Evolutionary conservation across 2,888 invertebrate genomes (phyloP).

Genomic region (Tuta absoluta): DNA sequence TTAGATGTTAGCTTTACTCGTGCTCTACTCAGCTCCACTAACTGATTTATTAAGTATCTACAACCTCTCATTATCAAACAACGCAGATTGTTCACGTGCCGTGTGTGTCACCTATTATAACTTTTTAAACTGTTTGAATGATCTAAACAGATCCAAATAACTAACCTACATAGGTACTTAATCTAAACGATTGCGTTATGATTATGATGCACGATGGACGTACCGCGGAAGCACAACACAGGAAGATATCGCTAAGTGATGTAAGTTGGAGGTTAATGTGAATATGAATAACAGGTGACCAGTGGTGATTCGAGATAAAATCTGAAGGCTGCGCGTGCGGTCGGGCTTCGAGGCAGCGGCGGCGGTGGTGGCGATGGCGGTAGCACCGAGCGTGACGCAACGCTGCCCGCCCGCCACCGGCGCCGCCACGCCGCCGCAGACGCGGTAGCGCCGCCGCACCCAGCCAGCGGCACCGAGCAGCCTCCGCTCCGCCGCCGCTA

Average conservation of each 20-base stretch:
- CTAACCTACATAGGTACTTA: not conserved
- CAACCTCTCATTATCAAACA: too few species aligned
- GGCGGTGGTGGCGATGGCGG: slow-evolving; percentile 38
- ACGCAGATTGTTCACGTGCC: too few species aligned
- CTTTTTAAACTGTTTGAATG: too few species aligned
- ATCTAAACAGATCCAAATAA: not conserved
- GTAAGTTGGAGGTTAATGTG: slow-evolving; percentile 70
- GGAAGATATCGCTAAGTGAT: slow-evolving; percentile 62
- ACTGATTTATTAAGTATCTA: too few species aligned
- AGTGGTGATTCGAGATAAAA: slow-evolving; percentile 60
- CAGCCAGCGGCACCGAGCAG: slow-evolving; percentile 54
- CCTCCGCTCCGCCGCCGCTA: slow-evolving; percentile 62
- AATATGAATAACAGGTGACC: slow-evolving; percentile 64
- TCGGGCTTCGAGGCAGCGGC: slow-evolving; percentile 28
- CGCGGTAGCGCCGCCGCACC: slow-evolving; percentile 68
- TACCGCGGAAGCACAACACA: slow-evolving; percentile 61
- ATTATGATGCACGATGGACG: slow-evolving; percentile 10
- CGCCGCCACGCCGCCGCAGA: slow-evolving; percentile 64
- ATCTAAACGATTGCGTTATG: slow-evolving; percentile 6
- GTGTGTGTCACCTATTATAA: too few species aligned
- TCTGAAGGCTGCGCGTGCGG: slow-evolving; percentile 66
- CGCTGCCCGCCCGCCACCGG: slow-evolving; percentile 35
- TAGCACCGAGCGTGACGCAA: slow-evolving; percentile 34
- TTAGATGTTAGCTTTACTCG: too few species aligned
- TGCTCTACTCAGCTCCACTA: too few species aligned